phyloP scores from a whole-genome alignment of 1,140 invertebrate species.

The Zaprionus taronus region DNA sequence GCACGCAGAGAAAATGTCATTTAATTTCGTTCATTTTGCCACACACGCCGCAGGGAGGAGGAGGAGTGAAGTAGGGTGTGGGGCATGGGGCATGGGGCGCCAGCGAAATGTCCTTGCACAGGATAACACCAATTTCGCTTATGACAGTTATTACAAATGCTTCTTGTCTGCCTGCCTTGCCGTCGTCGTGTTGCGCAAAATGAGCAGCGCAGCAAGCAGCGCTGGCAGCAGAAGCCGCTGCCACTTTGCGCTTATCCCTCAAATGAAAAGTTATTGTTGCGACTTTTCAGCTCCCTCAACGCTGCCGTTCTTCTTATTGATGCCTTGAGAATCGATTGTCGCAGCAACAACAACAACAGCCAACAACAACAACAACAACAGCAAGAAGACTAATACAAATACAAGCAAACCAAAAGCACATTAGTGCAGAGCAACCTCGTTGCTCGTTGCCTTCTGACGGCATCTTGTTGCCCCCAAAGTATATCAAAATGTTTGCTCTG shows the following conservation, averaged over 20 bases:
- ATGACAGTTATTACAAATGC: constrained; percentile 80
- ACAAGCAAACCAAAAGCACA: constrained; percentile 45
- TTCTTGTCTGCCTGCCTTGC: constrained; percentile 52
- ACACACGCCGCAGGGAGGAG: constrained; percentile 12
- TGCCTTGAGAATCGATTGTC: constrained; percentile 60
- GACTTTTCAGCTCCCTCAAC: constrained; percentile 46
- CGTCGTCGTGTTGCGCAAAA: constrained; percentile 30
- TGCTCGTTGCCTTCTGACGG: constrained; percentile 40
- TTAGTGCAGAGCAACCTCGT: constrained; percentile 48
- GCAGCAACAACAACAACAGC: not conserved
- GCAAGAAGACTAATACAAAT: not conserved
- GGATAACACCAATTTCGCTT: constrained; percentile 76
- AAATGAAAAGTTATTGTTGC: constrained; percentile 73
- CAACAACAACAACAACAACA: constrained; percentile 3
- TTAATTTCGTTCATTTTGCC: constrained; percentile 62
- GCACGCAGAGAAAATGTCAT: constrained; percentile 52
- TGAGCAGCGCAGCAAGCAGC: constrained; percentile 43
- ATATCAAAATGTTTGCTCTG: constrained; percentile 13
- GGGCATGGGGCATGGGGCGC: not conserved
- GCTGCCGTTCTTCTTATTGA: constrained; percentile 34
- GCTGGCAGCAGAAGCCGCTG: constrained; percentile 19
- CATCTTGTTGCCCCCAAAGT: constrained; percentile 39
- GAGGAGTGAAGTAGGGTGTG: not conserved
- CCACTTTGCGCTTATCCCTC: constrained; percentile 66
- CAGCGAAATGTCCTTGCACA: constrained; percentile 52